phyloP scores from a whole-genome alignment of 1,140 invertebrate genomes.

The Panagrolaimus sp. region DNA sequence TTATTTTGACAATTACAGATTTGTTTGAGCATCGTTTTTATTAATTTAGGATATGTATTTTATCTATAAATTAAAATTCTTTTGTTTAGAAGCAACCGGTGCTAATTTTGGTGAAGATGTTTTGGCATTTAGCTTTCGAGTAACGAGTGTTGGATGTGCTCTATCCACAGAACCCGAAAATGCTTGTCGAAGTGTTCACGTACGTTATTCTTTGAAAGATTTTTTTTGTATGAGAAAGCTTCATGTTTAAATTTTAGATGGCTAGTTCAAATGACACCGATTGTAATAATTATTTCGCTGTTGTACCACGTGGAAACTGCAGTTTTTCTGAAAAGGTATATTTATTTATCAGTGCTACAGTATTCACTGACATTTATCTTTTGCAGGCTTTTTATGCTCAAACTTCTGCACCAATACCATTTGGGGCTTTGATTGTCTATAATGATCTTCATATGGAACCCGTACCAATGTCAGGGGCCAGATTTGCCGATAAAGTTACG shows the following conservation, averaged over 20 bases:
- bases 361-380: constrained; percentile 16
- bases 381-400: constrained; percentile 51
- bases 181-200: constrained; percentile 44
- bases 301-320: constrained; percentile 55
- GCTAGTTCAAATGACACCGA: constrained; percentile 18
- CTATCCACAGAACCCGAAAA: constrained; percentile 41
- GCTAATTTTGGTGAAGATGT: constrained; percentile 53
- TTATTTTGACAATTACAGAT: too few species aligned
- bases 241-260: constrained; percentile 18
- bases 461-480: constrained; percentile 54
- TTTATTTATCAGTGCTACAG: neutral
- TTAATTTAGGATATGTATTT: too few species aligned
- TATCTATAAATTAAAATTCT: too few species aligned
- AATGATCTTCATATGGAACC: constrained; percentile 39
- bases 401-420: constrained; percentile 33
- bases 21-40: too few species aligned
- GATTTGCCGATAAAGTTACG: constrained; percentile 42
- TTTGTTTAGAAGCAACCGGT: constrained; percentile 55
- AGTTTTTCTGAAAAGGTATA: constrained; percentile 51
- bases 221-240: too few species aligned
- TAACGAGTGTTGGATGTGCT: constrained; percentile 43
- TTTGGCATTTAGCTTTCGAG: constrained; percentile 16
- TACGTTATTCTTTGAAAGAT: constrained; percentile 21
- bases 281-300: constrained; percentile 48
- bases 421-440: constrained; percentile 50